Evolutionary conservation across 2,113 vertebrate species (phyloP).

Genomic region (Calyptomena viridis): DNA sequence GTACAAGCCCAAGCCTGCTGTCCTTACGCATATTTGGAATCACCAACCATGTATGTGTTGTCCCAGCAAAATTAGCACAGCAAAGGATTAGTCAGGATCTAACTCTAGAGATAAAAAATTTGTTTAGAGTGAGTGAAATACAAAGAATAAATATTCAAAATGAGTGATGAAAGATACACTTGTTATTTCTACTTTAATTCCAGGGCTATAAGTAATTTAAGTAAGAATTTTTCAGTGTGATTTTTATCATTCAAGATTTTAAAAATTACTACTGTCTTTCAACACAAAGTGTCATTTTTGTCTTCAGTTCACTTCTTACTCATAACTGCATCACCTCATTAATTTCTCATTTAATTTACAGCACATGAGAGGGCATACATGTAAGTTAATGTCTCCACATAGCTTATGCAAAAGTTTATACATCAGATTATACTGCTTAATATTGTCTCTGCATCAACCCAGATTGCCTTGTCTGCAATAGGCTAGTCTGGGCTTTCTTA

Average conservation of each 20-base stretch:
- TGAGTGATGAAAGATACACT: neutral
- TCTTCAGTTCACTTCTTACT: neutral
- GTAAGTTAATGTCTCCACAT: neutral
- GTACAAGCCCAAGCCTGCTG: slow-evolving; percentile 13
- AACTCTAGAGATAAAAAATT: neutral
- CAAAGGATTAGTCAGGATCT: neutral
- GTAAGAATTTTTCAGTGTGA: neutral
- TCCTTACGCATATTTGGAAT: slow-evolving; percentile 14
- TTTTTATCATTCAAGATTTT: slow-evolving; percentile 10
- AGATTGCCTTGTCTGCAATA: no score
- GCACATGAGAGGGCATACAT: neutral
- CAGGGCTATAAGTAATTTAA: slow-evolving; percentile 8
- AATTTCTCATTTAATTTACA: neutral
- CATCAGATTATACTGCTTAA: neutral
- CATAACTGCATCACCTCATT: neutral
- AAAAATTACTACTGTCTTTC: neutral
- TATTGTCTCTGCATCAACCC: neutral
- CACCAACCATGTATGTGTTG: neutral
- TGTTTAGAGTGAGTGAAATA: slow-evolving; percentile 2
- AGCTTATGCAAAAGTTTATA: neutral
- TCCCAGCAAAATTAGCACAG: neutral
- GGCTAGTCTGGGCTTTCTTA: no score
- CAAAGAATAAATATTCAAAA: slow-evolving; percentile 23
- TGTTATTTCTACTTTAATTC: slow-evolving; percentile 25
- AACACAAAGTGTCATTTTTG: neutral